Evolutionary conservation across 2,888 invertebrate genomes (phyloP).

Genomic region (Xylota sylvarum): DNA sequence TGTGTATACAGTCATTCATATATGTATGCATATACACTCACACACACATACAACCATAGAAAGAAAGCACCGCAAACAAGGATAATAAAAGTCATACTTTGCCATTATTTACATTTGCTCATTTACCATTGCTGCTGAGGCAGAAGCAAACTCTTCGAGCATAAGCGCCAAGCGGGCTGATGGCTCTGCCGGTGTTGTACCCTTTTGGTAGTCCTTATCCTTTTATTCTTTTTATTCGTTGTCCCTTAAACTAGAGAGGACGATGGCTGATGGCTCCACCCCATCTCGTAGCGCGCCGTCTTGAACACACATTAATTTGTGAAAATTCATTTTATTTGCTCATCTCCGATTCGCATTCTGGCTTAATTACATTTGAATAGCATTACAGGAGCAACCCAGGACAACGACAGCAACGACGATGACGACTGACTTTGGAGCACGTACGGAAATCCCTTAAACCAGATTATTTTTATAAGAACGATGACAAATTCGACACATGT

Average conservation of each 20-base stretch:
- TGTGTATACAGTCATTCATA: constrained; percentile 27
- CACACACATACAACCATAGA: constrained; percentile 34
- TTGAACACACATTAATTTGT: constrained; percentile 76
- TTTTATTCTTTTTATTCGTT: constrained; percentile 51
- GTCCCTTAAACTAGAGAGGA: constrained; percentile 37
- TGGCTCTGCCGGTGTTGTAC: constrained; percentile 18
- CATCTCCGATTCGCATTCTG: constrained; percentile 75
- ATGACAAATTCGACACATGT: constrained; percentile 74
- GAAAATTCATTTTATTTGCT: constrained; percentile 77
- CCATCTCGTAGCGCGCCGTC: constrained; percentile 15
- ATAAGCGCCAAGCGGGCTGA: constrained; percentile 56
- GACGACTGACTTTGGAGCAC: constrained; percentile 62
- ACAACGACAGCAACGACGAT: constrained; percentile 49
- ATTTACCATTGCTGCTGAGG: constrained; percentile 69
- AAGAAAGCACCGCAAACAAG: constrained; percentile 75
- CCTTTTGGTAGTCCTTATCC: constrained; percentile 58
- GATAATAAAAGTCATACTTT: constrained; percentile 78
- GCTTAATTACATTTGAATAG: constrained; percentile 77
- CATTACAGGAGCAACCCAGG: constrained; percentile 46
- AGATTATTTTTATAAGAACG: constrained; percentile 54
- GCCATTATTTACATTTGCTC: constrained; percentile 77
- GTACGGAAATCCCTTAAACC: constrained; percentile 62
- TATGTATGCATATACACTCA: background rate
- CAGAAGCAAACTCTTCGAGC: constrained; percentile 57
- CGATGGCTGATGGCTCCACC: background rate